Percentiles rank a stretch among this genome's conserved stretches.
Evolutionary conservation across 2,888 invertebrate species (phyloP).

Genomic region (Boloria euphrosyne): DNA sequence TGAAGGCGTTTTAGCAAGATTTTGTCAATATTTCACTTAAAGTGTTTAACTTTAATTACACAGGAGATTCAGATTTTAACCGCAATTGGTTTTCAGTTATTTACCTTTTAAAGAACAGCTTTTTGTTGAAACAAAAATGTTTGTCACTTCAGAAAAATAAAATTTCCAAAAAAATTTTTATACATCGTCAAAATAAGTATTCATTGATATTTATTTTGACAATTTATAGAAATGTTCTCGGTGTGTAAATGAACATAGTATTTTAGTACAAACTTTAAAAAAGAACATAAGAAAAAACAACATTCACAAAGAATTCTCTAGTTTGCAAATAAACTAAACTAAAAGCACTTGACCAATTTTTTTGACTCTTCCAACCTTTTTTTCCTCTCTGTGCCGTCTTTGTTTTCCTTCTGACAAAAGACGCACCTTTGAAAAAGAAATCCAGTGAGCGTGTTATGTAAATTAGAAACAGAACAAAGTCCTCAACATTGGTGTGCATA

Average conservation of each 20-base stretch:
- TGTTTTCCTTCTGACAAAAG: slow-evolving; percentile 69
- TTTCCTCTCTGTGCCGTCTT: slow-evolving; percentile 52
- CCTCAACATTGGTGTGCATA: slow-evolving; percentile 36
- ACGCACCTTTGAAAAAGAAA: slow-evolving; percentile 69
- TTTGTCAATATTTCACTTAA: slow-evolving; percentile 42
- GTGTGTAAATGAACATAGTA: too few relatives aligned
- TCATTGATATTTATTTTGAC: not conserved
- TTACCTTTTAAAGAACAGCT: not conserved
- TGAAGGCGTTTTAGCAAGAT: slow-evolving; percentile 65
- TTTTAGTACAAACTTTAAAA: not conserved
- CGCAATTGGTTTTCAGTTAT: not conserved
- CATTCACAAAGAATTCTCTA: slow-evolving; percentile 13
- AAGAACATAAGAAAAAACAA: not conserved
- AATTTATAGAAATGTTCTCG: not conserved
- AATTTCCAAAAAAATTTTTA: too few relatives aligned
- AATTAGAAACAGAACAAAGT: slow-evolving; percentile 63
- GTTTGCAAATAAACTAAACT: slow-evolving; percentile 23
- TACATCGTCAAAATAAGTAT: too few relatives aligned
- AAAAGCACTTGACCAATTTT: slow-evolving; percentile 36
- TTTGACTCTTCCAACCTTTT: slow-evolving; percentile 32
- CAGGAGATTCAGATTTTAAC: slow-evolving; percentile 7
- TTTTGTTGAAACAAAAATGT: not conserved
- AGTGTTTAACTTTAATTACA: slow-evolving; percentile 16
- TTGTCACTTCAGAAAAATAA: too few relatives aligned
- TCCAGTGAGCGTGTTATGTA: slow-evolving; percentile 66